These are phyloP conservation scores for Sebastes cheni DNA, from an alignment of 2,797 vertebrate genomes.

Conservation along the genomic window DNA sequence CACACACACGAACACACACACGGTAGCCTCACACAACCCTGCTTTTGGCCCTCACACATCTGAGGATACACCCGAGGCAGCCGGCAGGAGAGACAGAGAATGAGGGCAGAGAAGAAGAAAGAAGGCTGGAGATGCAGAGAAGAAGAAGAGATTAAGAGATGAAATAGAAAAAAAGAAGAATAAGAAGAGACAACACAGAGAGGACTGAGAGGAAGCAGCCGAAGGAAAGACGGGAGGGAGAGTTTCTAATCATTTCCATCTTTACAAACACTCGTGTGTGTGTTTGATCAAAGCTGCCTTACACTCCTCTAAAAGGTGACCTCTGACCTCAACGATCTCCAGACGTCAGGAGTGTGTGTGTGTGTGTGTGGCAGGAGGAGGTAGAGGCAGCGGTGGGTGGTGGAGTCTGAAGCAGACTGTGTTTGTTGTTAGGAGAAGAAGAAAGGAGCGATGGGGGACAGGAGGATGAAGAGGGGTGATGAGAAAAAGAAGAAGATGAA, in stretches of 20 bases:
- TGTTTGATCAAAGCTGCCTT: slow-evolving; percentile 62
- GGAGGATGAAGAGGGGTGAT: neutral
- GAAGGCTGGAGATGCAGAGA: neutral
- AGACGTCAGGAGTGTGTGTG: slow-evolving; percentile 19
- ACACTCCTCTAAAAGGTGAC: slow-evolving; percentile 39
- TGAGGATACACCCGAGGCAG: slow-evolving; percentile 71
- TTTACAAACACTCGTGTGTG: slow-evolving; percentile 3
- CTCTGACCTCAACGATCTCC: slow-evolving; percentile 55
- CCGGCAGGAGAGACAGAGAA: slow-evolving; percentile 29
- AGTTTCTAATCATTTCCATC: slow-evolving; percentile 5
- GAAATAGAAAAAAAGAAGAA: neutral
- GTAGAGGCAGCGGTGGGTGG: slow-evolving; percentile 36
- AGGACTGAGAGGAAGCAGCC: neutral
- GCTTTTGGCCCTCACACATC: slow-evolving; percentile 66
- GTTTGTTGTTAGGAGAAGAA: slow-evolving; percentile 71
- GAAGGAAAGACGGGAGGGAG: neutral
- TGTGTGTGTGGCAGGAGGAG: slow-evolving; percentile 31
- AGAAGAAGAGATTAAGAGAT: neutral
- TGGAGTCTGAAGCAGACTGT: slow-evolving; percentile 48
- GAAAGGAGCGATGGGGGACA: slow-evolving; percentile 25
- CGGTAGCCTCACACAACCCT: slow-evolving; percentile 60
- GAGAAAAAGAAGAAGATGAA: neutral
- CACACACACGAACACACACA: slow-evolving; percentile 34
- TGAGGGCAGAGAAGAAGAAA: slow-evolving; percentile 35
- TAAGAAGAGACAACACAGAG: neutral